Evolutionary conservation across 2,797 vertebrate genomes (phyloP).

Genomic region (Enteromius paludinosus): DNA sequence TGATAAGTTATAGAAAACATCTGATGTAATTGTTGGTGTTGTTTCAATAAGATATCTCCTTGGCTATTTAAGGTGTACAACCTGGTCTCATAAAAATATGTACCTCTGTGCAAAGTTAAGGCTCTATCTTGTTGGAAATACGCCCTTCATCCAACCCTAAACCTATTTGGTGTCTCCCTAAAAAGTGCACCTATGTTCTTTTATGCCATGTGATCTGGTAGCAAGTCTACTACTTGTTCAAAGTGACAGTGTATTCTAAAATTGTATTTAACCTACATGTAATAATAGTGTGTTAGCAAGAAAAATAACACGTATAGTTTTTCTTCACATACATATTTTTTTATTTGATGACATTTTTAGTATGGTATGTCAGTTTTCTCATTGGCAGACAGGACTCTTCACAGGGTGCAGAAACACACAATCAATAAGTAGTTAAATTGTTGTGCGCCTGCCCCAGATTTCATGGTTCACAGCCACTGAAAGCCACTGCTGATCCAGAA

Average conservation of each 20-base stretch:
- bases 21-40: neutral
- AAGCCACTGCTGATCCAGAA: conserved; percentile 77
- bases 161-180: no score
- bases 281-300: neutral
- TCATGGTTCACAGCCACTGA: conserved; percentile 73
- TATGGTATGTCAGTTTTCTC: conserved; percentile 8
- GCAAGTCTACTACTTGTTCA: neutral
- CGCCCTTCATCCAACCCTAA: no score
- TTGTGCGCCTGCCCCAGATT: conserved; percentile 62
- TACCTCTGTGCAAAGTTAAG: no score
- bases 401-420: conserved; percentile 66
- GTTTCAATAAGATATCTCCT: neutral
- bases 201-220: no score
- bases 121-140: no score
- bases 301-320: neutral
- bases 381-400: conserved; percentile 56
- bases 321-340: no score
- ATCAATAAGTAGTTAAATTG: conserved; percentile 83
- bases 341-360: neutral
- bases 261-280: neutral
- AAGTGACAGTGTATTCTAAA: neutral
- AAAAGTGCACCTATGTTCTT: no score
- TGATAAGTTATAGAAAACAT: neutral
- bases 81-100: no score
- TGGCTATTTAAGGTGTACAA: neutral